A percentile compares a stretch with the other conserved stretches of the same genome.
Conservation (phyloP, 2,113 vertebrate species). For the Castor canadensis region DNA sequence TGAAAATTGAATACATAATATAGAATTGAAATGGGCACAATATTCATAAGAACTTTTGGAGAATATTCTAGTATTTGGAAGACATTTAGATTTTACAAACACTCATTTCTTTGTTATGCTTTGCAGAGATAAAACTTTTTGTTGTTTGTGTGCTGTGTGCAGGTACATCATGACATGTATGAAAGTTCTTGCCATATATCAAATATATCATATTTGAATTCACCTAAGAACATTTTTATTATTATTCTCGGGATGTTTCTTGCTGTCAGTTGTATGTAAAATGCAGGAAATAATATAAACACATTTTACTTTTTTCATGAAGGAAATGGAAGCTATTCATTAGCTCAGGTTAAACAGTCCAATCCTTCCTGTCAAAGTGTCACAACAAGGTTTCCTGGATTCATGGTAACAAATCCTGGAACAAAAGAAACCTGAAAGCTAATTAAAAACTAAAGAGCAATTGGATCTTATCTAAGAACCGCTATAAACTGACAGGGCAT, state of each 20-base stretch:
- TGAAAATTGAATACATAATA: background rate
- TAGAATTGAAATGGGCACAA: background rate
- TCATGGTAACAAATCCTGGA: background rate
- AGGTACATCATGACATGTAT: too few relatives aligned
- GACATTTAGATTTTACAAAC: background rate
- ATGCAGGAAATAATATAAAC: background rate
- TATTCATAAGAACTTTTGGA: background rate
- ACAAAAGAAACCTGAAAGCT: slow-evolving; percentile 28
- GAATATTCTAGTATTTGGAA: background rate
- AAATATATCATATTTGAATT: too few relatives aligned
- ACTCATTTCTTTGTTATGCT: background rate
- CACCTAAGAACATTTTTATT: too few relatives aligned
- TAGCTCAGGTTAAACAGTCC: slow-evolving; percentile 38
- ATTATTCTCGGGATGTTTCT: background rate
- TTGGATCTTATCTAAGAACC: background rate
- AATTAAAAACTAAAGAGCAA: slow-evolving; percentile 15
- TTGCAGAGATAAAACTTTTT: too few relatives aligned
- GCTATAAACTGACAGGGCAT: background rate
- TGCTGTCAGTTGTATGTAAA: background rate
- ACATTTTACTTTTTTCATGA: background rate
- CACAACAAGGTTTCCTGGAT: background rate
- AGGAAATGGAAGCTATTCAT: slow-evolving; percentile 39
- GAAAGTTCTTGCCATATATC: too few relatives aligned
- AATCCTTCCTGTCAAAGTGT: slow-evolving; percentile 41
- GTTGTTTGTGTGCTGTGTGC: too few relatives aligned